These are phyloP conservation scores for Eumaeus atala DNA, from an alignment of 1,140 invertebrate species.

Conservation along the genomic window DNA sequence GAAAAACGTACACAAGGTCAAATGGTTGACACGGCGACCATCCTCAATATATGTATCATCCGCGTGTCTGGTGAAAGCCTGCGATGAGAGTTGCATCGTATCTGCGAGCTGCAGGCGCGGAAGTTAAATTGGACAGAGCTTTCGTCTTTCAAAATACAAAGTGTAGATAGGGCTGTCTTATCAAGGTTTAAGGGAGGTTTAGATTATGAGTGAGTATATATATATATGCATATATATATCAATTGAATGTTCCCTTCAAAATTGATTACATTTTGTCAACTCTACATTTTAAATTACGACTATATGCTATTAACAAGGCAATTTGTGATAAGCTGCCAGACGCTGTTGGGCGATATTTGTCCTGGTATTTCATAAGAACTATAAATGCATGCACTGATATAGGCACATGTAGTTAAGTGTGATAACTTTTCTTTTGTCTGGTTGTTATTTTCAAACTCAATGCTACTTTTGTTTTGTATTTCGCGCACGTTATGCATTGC, in stretches of 20 bases:
- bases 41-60: no score
- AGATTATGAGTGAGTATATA: not conserved
- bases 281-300: not conserved
- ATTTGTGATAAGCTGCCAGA: not conserved
- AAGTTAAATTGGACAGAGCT: conserved; percentile 53
- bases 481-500: no score
- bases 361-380: no score
- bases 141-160: conserved; percentile 38
- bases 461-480: no score
- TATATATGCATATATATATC: not conserved
- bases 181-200: not conserved
- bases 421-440: no score
- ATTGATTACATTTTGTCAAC: not conserved
- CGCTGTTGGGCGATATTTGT: no score
- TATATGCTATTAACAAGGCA: not conserved
- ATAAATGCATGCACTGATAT: no score
- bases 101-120: conserved; percentile 58
- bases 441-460: no score
- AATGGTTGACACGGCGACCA: no score
- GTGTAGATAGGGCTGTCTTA: conserved; percentile 18
- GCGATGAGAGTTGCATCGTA: conserved; percentile 60
- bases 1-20: no score
- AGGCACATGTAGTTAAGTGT: no score
- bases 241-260: no score
- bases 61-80: conserved; percentile 42